Percentiles rank a stretch among this genome's conserved stretches.
phyloP scores from a whole-genome alignment of 2,888 invertebrate genomes.

The Embidobia sp. region DNA sequence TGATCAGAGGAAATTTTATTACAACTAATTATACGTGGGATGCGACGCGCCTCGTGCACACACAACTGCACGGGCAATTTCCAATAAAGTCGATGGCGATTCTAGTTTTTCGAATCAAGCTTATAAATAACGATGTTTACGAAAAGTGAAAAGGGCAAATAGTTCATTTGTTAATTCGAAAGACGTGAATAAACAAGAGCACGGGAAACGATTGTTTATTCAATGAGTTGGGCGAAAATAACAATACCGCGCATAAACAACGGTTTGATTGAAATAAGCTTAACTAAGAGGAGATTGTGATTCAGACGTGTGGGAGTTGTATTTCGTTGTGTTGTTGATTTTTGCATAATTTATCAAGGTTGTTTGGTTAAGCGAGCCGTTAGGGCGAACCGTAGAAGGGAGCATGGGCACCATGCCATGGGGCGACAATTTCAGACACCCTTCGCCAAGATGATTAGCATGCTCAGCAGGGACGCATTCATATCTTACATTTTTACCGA shows the following conservation, averaged over 20 bases:
- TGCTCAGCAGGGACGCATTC: conserved; percentile 75
- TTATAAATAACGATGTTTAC: too few species aligned
- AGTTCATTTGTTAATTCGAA: too few species aligned
- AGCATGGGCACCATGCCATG: conserved; percentile 71
- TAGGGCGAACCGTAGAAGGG: conserved; percentile 72
- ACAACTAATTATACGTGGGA: not conserved
- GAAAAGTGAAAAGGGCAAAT: too few species aligned
- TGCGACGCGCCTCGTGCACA: too few species aligned
- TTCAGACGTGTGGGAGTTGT: conserved; percentile 64
- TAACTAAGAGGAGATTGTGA: conserved; percentile 20
- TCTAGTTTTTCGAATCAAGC: too few species aligned
- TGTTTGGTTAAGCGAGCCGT: conserved; percentile 79
- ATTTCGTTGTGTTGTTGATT: conserved; percentile 79
- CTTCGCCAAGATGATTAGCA: conserved; percentile 79
- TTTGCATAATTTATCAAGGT: conserved; percentile 81
- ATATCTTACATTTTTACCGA: conserved; percentile 53
- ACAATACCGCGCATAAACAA: conserved; percentile 19
- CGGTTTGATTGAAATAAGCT: conserved; percentile 25
- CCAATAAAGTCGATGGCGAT: too few species aligned
- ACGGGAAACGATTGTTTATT: not conserved
- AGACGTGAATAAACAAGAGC: not conserved
- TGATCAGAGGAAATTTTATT: not conserved
- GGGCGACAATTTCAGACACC: conserved; percentile 78
- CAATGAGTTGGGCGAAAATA: too few species aligned
- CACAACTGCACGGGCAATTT: too few species aligned